Base-by-base conservation (phyloP, 2,113 vertebrate species). In the Elaphurus davidianus region DNA sequence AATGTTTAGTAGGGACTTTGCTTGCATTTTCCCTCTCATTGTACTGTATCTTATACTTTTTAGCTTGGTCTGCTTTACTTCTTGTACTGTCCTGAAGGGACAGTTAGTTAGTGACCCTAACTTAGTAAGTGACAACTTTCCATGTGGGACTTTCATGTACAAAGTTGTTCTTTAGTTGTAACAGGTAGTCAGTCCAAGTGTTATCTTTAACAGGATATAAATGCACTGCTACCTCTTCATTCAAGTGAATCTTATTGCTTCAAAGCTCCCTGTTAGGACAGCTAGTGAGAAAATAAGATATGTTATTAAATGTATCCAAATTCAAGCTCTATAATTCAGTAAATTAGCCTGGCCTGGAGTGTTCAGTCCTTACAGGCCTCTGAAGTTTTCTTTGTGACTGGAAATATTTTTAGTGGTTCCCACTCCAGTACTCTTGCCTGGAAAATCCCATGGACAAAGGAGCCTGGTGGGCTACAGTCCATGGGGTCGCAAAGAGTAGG, bases 341-440 rank as follows among this genome's bases (percentile, higher is more conserved):
- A 91, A 93, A 40, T 95, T 57, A 94, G 82, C 76, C 23, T 89
- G 76, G 19, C 87, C 15, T 45, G n/a, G 33, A 45, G 23, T 74
- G 28, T 97, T 87, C 79, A 47, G 30, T 92, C n/a, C 57, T 67
- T 59, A n/a, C 60, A 59, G 15, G 87, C 40, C 50, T 91, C 87
- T 87, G 62, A 52, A 87, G 81, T 55, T 43, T 92, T 88, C 16
- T 74, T 92, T 81, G 43, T 82, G 81, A 94, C 54, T 82, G 47
- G 76, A 88, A 96, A 91, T 25, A 62, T 87, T 95, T 94, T 74
- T 55, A 84, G 85, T 95, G 87, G 30, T 40, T 92, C 50, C 81
- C 19, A 19, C 62, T n/a, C 62, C 62, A 64, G 62, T 64, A 8
- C 7, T 64, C 62, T 64, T 64, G 62, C 30, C 62, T 64, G 30